Conservation (phyloP, 2,113 vertebrate genomes). For the Atractosteus spatula region DNA sequence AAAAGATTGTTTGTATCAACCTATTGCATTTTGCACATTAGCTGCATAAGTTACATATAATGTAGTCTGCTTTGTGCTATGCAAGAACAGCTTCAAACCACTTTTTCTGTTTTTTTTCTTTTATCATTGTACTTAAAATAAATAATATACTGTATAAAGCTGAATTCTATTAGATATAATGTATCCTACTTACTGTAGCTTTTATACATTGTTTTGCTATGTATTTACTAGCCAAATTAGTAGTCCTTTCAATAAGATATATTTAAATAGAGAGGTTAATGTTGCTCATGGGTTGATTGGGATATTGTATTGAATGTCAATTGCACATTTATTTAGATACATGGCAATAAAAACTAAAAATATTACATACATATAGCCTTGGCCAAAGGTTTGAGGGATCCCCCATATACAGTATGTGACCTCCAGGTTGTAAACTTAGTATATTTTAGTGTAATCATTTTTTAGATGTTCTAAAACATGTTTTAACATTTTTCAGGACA, state of each 20-base stretch:
- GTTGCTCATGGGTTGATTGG: constrained; percentile 70
- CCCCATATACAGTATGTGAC: background rate
- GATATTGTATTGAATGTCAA: constrained; percentile 82
- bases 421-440: too few relatives aligned
- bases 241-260: constrained; percentile 79
- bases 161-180: constrained; percentile 79
- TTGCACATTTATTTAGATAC: constrained; percentile 82
- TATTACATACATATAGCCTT: background rate
- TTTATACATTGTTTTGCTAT: constrained; percentile 79
- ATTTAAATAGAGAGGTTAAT: constrained; percentile 77
- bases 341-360: constrained; percentile 80
- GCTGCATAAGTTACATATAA: constrained; percentile 82
- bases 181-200: constrained; percentile 78
- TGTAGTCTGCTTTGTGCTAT: constrained; percentile 95
- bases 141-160: constrained; percentile 73
- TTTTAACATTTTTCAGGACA: too few relatives aligned
- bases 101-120: constrained; percentile 56
- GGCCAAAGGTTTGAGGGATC: background rate
- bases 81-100: constrained; percentile 88
- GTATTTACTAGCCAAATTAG: constrained; percentile 67
- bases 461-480: too few relatives aligned
- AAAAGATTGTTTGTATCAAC: constrained; percentile 75
- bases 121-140: constrained; percentile 53
- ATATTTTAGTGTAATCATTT: too few relatives aligned
- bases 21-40: constrained; percentile 96